Evolutionary conservation across 2,888 invertebrate genomes (phyloP).

Genomic region (Teleiodes luculella): DNA sequence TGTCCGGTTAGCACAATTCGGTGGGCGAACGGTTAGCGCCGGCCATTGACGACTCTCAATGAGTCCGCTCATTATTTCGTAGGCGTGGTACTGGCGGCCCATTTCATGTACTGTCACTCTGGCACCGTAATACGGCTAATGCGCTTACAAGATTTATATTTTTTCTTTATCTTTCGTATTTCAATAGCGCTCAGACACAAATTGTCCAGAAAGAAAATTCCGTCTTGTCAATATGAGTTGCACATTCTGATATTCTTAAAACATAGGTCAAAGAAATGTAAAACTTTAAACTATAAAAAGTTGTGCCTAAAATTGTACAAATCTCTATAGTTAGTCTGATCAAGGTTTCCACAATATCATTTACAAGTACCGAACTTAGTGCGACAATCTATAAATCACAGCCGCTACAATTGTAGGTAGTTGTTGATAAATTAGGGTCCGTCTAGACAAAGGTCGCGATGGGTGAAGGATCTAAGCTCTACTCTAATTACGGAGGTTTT

Average conservation of each 20-base stretch:
- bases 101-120: slow-evolving; percentile 7
- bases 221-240: no score
- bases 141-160: slow-evolving; percentile 5
- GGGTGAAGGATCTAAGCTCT: slow-evolving; percentile 2
- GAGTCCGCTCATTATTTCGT: slow-evolving; percentile 7
- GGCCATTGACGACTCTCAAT: slow-evolving; percentile 12
- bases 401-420: slow-evolving; percentile 1
- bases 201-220: no score
- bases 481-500: slow-evolving; percentile 18
- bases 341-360: neutral
- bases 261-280: no score
- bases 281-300: no score
- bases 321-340: neutral
- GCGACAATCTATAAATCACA: slow-evolving; percentile 8
- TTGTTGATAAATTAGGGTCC: slow-evolving; percentile 12
- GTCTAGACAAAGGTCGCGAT: slow-evolving; percentile 9
- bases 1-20: neutral
- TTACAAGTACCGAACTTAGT: neutral
- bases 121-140: slow-evolving; percentile 11
- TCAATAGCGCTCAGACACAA: no score
- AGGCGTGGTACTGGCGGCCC: slow-evolving; percentile 7
- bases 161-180: neutral
- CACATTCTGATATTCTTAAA: no score
- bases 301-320: no score
- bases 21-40: neutral